Evolutionary conservation across 2,888 invertebrate genomes (phyloP), one percentile per base, ranked within the genome.

Genomic region (Acronicta aceris): DNA sequence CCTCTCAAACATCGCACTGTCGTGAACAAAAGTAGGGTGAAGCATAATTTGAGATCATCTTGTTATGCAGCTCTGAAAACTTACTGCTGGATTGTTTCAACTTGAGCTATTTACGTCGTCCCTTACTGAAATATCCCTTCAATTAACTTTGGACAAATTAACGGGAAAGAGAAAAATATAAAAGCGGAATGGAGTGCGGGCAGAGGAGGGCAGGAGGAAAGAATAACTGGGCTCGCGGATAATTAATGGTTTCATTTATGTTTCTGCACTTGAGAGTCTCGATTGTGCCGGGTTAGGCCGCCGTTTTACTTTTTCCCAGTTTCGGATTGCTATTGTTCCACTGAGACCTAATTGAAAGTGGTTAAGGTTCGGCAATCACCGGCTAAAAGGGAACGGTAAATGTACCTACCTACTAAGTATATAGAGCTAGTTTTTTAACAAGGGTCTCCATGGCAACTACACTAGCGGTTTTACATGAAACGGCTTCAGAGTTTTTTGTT

Each of bases 241-340:
- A 94, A 94, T 93, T 94, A 93, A 94, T 93, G 93, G 91, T 92
- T 92, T 92, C 93, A 93, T 94, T 94, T 93, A 92, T 93, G 92
- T 92, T 93, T 91, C 93, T 93, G 93, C 93, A 92, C 90, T 92
- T 92, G 92, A 94, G 87, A 87, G 90, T 84, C 89, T 84, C 89
- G 93, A 93, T 93, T 93, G 91, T 92, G 92, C 88, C 85, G 89
- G 88, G 90, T 88, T 88, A 85, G 87, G 87, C 83, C 78, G 82
- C 87, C 82, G 87, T 92, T 91, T 85, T 83, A 85, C 81, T 86
- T 86, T 87, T 87, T 86, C 82, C 81, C 83, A 89, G 81, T 89
- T 90, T 89, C 85, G 88, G 91, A 92, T 89, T 86, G 86, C 92
- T 84, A 89, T 92, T 93, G 92, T 93, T 90, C 84, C 72, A 81